Conservation (phyloP, 2,797 vertebrate genomes). For the Orientallactaga sibirica region DNA sequence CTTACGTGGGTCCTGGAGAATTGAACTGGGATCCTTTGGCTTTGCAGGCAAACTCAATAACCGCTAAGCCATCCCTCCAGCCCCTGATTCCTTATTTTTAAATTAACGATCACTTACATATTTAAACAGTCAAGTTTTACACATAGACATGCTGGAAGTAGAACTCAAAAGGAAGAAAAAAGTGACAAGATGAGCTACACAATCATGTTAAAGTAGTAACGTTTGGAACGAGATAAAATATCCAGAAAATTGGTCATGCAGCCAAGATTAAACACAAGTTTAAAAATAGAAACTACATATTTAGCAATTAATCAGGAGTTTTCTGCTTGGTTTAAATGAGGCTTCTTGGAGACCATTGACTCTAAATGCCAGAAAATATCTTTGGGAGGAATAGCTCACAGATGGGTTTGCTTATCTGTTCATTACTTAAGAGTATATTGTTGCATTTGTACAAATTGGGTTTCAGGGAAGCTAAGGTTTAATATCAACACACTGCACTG, state of each 20-base stretch:
- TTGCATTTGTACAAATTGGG: neutral
- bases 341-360: neutral
- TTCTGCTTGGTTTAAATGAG: neutral
- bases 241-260: neutral
- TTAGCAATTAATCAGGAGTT: neutral
- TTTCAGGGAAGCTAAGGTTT: neutral
- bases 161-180: neutral
- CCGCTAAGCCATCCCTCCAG: too few species aligned
- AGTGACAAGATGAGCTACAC: neutral
- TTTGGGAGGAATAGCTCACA: neutral
- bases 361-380: neutral
- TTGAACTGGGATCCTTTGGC: too few species aligned
- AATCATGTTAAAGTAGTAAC: neutral
- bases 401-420: neutral
- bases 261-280: neutral
- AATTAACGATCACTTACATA: neutral
- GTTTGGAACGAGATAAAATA: neutral
- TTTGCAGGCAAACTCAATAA: too few species aligned
- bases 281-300: neutral
- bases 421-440: neutral
- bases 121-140: slow-evolving; percentile 25
- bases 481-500: neutral
- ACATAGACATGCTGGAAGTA: neutral
- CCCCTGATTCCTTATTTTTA: neutral
- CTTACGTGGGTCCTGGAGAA: too few species aligned